Evolutionary conservation across 2,888 invertebrate species (phyloP).

Genomic region (Mongoloraphidia duomilia): DNA sequence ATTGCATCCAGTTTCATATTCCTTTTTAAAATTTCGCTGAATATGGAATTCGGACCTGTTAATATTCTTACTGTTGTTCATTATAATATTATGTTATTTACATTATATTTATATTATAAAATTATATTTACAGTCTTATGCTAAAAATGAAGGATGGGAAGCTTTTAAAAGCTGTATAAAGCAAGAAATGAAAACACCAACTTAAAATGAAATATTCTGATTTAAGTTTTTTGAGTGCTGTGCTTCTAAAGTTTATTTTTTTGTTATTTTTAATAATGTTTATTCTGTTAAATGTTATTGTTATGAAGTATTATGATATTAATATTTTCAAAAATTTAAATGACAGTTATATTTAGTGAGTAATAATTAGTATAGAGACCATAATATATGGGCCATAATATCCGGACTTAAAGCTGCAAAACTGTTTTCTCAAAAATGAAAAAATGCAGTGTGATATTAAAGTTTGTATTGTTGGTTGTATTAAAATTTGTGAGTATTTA

Average conservation of each 20-base stretch:
- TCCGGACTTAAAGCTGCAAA: no score
- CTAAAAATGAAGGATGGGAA: slow-evolving; percentile 84
- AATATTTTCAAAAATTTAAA: no score
- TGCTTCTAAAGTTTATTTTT: slow-evolving; percentile 21
- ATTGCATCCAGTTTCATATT: no score
- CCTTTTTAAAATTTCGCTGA: background rate
- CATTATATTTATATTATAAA: background rate
- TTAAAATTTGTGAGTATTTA: no score
- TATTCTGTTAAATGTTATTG: no score
- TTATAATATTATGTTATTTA: background rate
- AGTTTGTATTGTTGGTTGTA: no score
- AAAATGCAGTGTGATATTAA: no score
- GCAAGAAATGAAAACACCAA: slow-evolving; percentile 72
- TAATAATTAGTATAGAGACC: no score
- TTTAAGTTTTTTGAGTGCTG: slow-evolving; percentile 20
- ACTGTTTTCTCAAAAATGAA: no score
- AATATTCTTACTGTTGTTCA: slow-evolving; percentile 1
- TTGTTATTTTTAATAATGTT: background rate
- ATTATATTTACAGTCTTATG: slow-evolving; percentile 55
- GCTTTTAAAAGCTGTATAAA: slow-evolving; percentile 82
- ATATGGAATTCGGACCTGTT: background rate
- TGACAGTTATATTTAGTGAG: no score
- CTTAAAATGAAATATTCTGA: slow-evolving; percentile 23
- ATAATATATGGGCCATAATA: no score
- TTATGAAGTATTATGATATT: no score